phyloP scores from a whole-genome alignment of 1,140 invertebrate genomes.

The Drosophila bocqueti region DNA sequence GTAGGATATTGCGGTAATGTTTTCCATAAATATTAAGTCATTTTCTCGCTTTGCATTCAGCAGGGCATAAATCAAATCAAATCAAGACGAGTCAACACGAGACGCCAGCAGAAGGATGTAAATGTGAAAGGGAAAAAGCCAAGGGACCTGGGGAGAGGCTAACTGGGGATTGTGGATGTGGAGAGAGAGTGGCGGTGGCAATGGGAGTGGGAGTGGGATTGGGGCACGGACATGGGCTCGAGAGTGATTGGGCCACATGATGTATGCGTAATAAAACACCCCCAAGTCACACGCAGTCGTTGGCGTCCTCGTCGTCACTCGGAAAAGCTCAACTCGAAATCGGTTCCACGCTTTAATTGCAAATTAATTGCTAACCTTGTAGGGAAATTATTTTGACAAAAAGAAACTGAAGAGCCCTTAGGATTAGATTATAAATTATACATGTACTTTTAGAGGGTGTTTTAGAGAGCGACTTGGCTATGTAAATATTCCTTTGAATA shows the following conservation, averaged over 20 bases:
- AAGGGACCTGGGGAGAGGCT: background rate
- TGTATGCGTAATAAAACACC: conserved; percentile 36
- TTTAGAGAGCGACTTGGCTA: background rate
- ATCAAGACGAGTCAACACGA: conserved; percentile 43
- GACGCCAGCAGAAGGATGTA: conserved; percentile 10
- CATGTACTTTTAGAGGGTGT: background rate
- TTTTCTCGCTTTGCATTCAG: conserved; percentile 53
- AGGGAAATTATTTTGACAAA: background rate
- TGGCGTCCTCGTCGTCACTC: background rate
- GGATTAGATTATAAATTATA: background rate
- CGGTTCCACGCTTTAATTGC: conserved; percentile 31
- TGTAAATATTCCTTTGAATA: background rate
- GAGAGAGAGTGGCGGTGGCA: background rate
- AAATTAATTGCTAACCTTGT: conserved; percentile 20
- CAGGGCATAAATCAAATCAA: conserved; percentile 54
- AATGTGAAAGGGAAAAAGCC: conserved; percentile 6
- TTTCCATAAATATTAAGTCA: conserved; percentile 58
- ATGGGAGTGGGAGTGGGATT: background rate
- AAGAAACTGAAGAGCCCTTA: background rate
- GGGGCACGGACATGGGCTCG: background rate
- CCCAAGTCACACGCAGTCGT: conserved; percentile 6
- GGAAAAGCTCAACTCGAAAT: conserved; percentile 1
- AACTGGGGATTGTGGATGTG: background rate
- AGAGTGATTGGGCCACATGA: conserved; percentile 30
- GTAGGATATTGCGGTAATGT: conserved; percentile 52